phyloP scores from a whole-genome alignment of 2,113 vertebrate genomes.

The Montifringilla adamsi region DNA sequence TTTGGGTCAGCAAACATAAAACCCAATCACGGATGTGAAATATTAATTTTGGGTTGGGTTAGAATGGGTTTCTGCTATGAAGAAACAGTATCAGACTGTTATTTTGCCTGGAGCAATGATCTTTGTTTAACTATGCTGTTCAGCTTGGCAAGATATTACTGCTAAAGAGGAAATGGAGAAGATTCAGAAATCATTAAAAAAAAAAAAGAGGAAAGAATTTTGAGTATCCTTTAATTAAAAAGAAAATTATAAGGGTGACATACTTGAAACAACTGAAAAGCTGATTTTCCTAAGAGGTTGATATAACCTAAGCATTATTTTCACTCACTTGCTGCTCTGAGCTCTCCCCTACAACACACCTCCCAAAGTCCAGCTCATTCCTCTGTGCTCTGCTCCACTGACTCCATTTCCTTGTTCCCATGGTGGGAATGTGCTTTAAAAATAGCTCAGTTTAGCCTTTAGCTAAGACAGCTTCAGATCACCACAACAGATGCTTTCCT shows the following conservation, averaged over 20 bases:
- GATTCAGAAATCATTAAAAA: neutral
- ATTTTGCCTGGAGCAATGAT: neutral
- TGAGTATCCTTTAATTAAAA: neutral
- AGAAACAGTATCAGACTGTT: neutral
- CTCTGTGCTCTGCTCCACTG: neutral
- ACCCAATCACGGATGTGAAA: neutral
- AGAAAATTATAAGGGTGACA: neutral
- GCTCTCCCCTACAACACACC: neutral
- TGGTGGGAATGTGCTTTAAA: neutral
- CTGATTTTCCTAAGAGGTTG: neutral
- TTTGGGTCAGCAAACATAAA: neutral
- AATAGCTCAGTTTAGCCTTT: constrained; percentile 26
- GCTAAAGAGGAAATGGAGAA: neutral
- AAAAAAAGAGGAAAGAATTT: neutral
- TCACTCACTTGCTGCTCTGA: neutral
- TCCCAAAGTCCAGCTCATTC: neutral
- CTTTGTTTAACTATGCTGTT: neutral
- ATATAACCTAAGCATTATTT: neutral
- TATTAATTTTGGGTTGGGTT: neutral
- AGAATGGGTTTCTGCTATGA: neutral
- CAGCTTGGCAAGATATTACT: neutral
- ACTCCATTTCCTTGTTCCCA: neutral
- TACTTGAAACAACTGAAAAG: neutral
- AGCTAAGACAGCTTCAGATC: constrained; percentile 15
- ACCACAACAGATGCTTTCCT: constrained; percentile 53